Evolutionary conservation across 2,797 vertebrate genomes (phyloP).

Genomic region (Ciconia nigra): DNA sequence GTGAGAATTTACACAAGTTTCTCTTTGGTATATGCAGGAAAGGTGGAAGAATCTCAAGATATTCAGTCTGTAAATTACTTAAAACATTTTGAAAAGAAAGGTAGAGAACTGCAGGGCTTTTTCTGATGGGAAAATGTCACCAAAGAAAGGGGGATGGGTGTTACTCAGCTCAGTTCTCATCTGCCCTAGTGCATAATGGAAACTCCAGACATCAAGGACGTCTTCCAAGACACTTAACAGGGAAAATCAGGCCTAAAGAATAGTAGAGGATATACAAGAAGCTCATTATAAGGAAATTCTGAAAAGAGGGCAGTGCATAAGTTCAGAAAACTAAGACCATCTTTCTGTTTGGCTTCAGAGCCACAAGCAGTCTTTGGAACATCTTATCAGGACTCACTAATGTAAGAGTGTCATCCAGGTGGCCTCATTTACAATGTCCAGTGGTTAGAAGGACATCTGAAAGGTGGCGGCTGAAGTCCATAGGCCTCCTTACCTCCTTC

Average conservation of each 20-base stretch:
- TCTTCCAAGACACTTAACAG: not conserved
- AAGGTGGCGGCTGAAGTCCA: not conserved
- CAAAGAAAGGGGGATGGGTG: not conserved
- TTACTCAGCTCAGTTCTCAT: not conserved
- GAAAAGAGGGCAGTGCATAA: not conserved
- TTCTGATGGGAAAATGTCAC: not conserved
- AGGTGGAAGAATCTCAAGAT: not conserved
- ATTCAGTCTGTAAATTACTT: not conserved
- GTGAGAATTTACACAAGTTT: conserved; percentile 12
- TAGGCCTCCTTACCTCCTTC: not conserved
- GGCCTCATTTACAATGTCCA: not conserved
- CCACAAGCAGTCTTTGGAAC: not conserved
- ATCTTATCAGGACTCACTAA: rapidly evolving
- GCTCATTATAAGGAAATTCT: not conserved
- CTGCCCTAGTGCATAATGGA: not conserved
- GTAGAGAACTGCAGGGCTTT: not conserved
- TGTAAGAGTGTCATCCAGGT: not conserved
- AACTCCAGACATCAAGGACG: not conserved
- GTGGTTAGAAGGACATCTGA: not conserved
- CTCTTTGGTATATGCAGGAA: not conserved
- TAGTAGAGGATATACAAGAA: not conserved
- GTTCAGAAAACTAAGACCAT: not conserved
- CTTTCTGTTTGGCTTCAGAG: not conserved
- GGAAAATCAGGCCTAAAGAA: not conserved
- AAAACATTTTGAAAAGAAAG: not conserved